These are phyloP conservation scores for Drosophila quasianomalipes DNA, from an alignment of 2,888 invertebrate species.

Conservation along the genomic window DNA sequence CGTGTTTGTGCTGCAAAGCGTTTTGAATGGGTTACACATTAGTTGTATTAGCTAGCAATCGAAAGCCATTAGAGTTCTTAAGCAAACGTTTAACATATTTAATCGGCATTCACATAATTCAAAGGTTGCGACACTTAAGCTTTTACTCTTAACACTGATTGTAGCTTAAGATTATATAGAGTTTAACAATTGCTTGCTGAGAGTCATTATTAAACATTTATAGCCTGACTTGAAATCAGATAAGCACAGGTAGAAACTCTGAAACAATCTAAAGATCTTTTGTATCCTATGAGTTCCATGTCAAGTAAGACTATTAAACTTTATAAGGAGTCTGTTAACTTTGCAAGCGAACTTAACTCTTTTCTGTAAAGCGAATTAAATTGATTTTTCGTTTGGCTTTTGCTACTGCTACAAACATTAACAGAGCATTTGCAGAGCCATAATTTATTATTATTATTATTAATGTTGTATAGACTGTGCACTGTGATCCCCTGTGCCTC, in stretches of 20 bases:
- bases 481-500: not conserved
- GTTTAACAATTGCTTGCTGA: not conserved
- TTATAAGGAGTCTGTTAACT: not conserved
- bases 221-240: not conserved
- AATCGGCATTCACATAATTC: constrained; percentile 22
- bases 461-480: not conserved
- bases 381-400: not conserved
- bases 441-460: not conserved
- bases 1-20: constrained; percentile 38
- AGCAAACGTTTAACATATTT: constrained; percentile 20
- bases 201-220: not conserved
- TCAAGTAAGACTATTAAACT: not conserved
- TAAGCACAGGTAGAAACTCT: not conserved
- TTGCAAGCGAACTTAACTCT: not conserved
- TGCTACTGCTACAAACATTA: not conserved
- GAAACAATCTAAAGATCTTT: not conserved
- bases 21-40: constrained; percentile 24
- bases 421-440: not conserved
- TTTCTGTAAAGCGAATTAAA: not conserved
- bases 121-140: not conserved
- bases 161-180: not conserved
- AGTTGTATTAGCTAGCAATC: constrained; percentile 27
- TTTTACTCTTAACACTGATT: not conserved
- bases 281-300: not conserved
- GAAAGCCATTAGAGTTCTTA: constrained; percentile 13